Evolutionary conservation across 2,888 invertebrate genomes (phyloP), one percentile per base, ranked within the genome.

Genomic region (Theretra japonica): DNA sequence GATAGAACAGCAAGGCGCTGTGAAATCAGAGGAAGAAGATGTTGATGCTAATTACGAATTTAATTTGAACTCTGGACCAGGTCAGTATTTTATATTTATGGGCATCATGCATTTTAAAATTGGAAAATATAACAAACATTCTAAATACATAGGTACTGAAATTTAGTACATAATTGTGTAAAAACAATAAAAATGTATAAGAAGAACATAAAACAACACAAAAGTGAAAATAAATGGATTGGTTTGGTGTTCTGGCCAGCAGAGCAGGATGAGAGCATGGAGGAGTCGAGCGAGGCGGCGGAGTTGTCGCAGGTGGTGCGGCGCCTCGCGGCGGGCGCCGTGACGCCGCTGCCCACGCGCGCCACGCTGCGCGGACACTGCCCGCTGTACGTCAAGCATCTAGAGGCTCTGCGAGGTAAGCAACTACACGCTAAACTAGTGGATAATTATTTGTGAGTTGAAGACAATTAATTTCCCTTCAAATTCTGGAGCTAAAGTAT

Each of bases 351-450:
- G n/a, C 80, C 80, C 0, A 76, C 75, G 0, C 70, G 78, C 4
- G 68, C 62, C 6, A 33, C 74, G 0, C 75, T 81, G 15, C 74
- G 77, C 57, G 56, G 68, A n/a, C 25, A 76, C 7, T 81, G 80
- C 17, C 75, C 73, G 0, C 69, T 73, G 3, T 83, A 71, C 33
- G 76, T 76, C 4, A 73, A 73, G n/a, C 78, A 81, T 25, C 65
- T 83, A 59, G 77, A 80, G 0, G 2, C 71, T 0, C 70, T 83
- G 2, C 73, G 75, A 76, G 79, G 82, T 81, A 30, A 53, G 57
- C 25, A 70, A 25, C 28, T 28, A 28, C 28, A 28, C 28, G 5
- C 4, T 28, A 28, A 28, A 28, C 28, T 5, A 28, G 4, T 56
- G 25, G 68, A 41, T 15, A 11, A 41, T 41, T 41, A 41, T 41